phyloP scores from a whole-genome alignment of 1,140 invertebrate species.

The Pseudomyrmex concolor region DNA sequence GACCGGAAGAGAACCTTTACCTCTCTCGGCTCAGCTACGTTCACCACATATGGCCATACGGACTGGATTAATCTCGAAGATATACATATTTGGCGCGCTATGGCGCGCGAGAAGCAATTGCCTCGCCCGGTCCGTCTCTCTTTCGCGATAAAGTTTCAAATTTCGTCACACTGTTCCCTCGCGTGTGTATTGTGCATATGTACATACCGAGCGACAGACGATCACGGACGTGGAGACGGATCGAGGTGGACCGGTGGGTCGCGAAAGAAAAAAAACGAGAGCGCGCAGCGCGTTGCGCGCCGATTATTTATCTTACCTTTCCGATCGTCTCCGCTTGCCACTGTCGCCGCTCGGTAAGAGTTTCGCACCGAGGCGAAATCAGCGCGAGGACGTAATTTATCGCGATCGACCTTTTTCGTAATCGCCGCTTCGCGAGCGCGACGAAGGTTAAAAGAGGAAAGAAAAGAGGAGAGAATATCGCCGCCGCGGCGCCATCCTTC shows the following conservation, averaged over 20 bases:
- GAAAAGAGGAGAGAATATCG: background rate
- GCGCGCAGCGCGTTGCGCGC: background rate
- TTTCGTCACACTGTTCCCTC: constrained; percentile 41
- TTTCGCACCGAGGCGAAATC: constrained; percentile 18
- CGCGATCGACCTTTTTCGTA: background rate
- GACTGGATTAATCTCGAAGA: constrained; percentile 41
- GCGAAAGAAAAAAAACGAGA: constrained; percentile 34
- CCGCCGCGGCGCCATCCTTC: background rate
- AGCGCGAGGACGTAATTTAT: constrained; percentile 51
- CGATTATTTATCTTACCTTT: constrained; percentile 45
- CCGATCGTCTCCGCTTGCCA: constrained; percentile 10
- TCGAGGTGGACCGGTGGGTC: constrained; percentile 44
- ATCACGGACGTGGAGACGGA: background rate
- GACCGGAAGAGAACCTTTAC: constrained; percentile 50
- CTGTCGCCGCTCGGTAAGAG: background rate
- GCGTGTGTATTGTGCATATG: no score
- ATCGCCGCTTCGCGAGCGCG: background rate
- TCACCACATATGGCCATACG: constrained; percentile 29
- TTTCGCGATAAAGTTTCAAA: constrained; percentile 38
- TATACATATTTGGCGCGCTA: constrained; percentile 56
- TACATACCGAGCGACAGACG: background rate
- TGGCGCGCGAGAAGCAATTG: background rate
- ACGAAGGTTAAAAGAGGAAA: background rate
- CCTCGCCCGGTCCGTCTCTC: constrained; percentile 3
- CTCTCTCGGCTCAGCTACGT: background rate